Conservation (phyloP, 2,113 vertebrate species). For the Caranx melampygus region DNA sequence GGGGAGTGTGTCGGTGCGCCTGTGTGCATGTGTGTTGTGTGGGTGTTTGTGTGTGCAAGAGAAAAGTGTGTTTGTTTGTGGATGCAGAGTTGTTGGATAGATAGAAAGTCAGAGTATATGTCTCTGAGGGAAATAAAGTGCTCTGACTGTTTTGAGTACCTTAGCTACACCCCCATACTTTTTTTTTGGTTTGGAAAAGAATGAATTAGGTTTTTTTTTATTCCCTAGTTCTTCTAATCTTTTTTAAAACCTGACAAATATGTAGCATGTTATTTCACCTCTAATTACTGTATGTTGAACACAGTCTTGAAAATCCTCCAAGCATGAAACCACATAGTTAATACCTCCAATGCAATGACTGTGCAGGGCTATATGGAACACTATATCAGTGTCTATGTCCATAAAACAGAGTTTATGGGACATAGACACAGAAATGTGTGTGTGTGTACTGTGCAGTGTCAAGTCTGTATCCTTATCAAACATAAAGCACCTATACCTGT, state of each 20-base stretch:
- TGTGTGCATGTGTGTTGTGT: not conserved
- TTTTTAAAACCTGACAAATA: not conserved
- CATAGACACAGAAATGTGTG: not conserved
- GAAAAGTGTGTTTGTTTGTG: constrained; percentile 25
- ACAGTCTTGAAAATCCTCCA: not conserved
- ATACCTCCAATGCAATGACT: not conserved
- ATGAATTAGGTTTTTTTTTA: too few relatives aligned
- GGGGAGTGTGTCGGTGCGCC: constrained; percentile 16
- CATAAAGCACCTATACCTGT: not conserved
- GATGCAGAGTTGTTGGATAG: not conserved
- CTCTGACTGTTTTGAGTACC: not conserved
- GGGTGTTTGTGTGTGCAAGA: constrained; percentile 13
- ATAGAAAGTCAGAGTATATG: constrained; percentile 18
- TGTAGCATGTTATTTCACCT: not conserved
- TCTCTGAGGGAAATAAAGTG: not conserved
- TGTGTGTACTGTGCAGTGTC: not conserved
- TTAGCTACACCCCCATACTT: not conserved
- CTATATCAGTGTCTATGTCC: not conserved
- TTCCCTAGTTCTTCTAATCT: too few relatives aligned
- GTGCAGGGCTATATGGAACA: not conserved
- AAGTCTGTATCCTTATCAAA: not conserved
- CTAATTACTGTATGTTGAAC: not conserved
- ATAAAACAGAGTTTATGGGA: not conserved
- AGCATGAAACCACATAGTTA: not conserved
- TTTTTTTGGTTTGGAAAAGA: not conserved